Base-by-base conservation (phyloP, 2,888 invertebrate genomes). In the Tridacna gigas region DNA sequence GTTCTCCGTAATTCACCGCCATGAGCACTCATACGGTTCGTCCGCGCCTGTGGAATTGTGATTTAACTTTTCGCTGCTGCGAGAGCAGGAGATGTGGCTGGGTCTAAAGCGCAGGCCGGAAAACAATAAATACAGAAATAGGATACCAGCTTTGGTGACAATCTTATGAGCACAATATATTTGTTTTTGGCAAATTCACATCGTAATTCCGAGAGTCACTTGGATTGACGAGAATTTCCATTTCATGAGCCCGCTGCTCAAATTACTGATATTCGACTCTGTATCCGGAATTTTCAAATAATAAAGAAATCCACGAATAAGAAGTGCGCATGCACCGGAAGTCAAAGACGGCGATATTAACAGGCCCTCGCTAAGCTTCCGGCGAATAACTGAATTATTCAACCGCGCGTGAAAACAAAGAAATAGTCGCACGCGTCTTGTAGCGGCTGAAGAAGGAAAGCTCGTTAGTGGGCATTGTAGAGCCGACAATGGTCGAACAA, bases 361-460 rank as follows among this genome's bases (percentile, higher is more conserved):
- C 65, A 78, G 51, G 45, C 28, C 80, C 78, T 78, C 67, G 73
- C 61, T 74, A 66, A 75, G 65, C 84, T 80, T 84, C 84, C 84
- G 80, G 84, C 66, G 65, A 77, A 61, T 79, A 71, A 75, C 74
- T 69, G 61, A 71, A 80, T 84, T 80, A 84, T 78, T 75, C 75
- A 79, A 74, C 77, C 74, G 80, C 60, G 63, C 80, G 75, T 84
- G 80, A 84, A 84, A 78, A 84, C 84, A 84, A 84, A 80, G 84
- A 75, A 80, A 77, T 61, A 66, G 63, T 79, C 63, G 26, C 78
- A 37, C 56, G 51, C 73, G 47, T 63, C 63, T 60, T 71, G 71
- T 76, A 22, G 56, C 48, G 75, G 48, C 61, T 28, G 26, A 48
- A 47, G 69, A 75, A 79, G 61, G 76, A 71, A 74, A 60, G 73